Evolutionary conservation across 2,888 invertebrate genomes (phyloP), one percentile per base, ranked within the genome.

Genomic region (Caradrina kadenii): DNA sequence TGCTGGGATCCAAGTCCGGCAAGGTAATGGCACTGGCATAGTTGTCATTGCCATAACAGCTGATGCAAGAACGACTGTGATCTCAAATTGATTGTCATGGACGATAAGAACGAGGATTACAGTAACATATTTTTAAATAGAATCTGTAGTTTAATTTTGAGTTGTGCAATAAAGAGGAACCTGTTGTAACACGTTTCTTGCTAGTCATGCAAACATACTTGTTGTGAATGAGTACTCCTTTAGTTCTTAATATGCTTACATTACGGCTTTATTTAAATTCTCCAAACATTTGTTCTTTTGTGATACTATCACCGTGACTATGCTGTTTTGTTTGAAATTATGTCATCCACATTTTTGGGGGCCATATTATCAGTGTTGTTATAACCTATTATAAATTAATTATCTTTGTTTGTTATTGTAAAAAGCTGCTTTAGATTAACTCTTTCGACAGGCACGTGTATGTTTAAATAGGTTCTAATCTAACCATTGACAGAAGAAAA

Each of bases 271-370:
- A 13, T 26, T 42, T 26, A 11, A 49, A 26, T 39, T 48, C 13
- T 13, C 17, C 1, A 48, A 39, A 39, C 13, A 21, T 39, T 17
- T 39, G 48, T 35, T 49, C 45, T 26, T n/a, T 26, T 70, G 39
- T 1, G 15, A 31, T 19, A 21, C 22, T 17, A 11, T 70, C 67
- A 67, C 26, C 10, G 15, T 68, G 59, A 68, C 26, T n/a, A 5
- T 11, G 49, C 49, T 8, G 2, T 21, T 49, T 56, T 49, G 35
- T 26, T 26, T 49, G 19, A 56, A 49, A 56, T 71, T 26, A 56
- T 49, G 71, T 71, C 59, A 49, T 71, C 11, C 5, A 45, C 19
- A 19, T 49, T n/a, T 49, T 45, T n/a, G 45, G 13, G 19, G 1
- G 13, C 1, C 4, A n/a, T 31, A 48, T 10, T 42, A 11, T 26